Evolutionary conservation across 2,797 vertebrate species (phyloP), one percentile per base, ranked within the genome.

Genomic region (Phoebastria nigripes): DNA sequence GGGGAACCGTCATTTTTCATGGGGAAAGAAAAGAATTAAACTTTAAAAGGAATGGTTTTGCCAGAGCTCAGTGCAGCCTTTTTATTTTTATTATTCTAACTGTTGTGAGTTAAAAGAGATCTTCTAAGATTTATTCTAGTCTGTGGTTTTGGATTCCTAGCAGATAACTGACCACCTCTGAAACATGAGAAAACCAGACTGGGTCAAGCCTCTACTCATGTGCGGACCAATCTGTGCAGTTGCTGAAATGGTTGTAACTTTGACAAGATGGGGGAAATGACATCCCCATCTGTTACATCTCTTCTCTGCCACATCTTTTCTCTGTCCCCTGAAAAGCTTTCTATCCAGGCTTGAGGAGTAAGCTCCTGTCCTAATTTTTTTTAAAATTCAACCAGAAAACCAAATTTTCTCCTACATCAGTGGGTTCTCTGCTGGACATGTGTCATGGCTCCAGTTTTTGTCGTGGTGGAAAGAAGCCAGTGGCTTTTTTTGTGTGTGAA

Each of bases 81-180:
- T 81, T 41, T 31, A 31, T 31, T 93, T 70, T 73, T 74, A 35
- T 80, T 94, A 31, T 87, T 88, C n/a, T 72, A 31, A 44, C 44
- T 76, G 81, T 18, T 89, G 74, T 17, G 61, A 59, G 61, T 61
- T 85, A 58, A 49, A 79, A 89, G 41, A 4, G 9, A 69, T 78
- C 62, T 58, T 17, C 39, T 26, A 47, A 72, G 84, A 46, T 87
- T 67, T 47, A 37, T 79, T 72, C 58, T 28, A 22, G 10, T 33
- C 41, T 61, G 70, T 49, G 74, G 74, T 24, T 72, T 76, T 84
- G 74, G 82, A 61, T 70, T 58, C 62, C 47, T 47, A 66, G 78
- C 22, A 2, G 52, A 44, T n/a, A 44, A 49, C 44, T 72, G 90
- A 44, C 54, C 62, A 72, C 62, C 71, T 61, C 67, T 37, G 74